Conservation (phyloP, 64 coral and sea anemone species). For the Exaiptasia diaphana region DNA sequence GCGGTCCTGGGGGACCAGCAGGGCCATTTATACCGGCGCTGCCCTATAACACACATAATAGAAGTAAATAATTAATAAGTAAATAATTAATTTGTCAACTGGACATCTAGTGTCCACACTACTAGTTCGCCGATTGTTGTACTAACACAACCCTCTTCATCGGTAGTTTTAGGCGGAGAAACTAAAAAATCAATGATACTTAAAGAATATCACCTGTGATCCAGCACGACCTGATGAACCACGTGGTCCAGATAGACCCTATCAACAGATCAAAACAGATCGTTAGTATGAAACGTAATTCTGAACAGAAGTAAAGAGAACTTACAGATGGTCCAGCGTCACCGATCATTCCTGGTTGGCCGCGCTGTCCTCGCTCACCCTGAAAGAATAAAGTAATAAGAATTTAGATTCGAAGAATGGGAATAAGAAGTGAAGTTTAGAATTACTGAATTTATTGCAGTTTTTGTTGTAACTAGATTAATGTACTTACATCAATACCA, state of each 20-base stretch:
- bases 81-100: too few species aligned
- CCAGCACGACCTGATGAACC: background rate
- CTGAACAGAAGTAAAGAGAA: background rate
- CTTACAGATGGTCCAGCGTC: background rate
- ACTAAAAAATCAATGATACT: too few species aligned
- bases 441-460: background rate
- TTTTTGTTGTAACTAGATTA: background rate
- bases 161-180: too few species aligned
- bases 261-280: background rate
- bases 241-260: background rate
- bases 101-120: too few species aligned
- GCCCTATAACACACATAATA: background rate
- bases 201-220: too few species aligned
- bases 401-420: background rate
- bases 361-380: slow-evolving; percentile 18
- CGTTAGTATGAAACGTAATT: background rate
- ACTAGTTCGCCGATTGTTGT: too few species aligned
- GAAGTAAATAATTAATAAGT: too few species aligned
- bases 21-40: background rate
- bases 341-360: background rate
- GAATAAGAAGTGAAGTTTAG: background rate
- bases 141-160: too few species aligned
- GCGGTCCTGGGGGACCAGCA: background rate
- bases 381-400: background rate
- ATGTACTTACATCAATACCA: slow-evolving; percentile 7